Evolutionary conservation across 1,140 invertebrate genomes (phyloP), one percentile per base, ranked within the genome.

Genomic region (Musca vetustissima): DNA sequence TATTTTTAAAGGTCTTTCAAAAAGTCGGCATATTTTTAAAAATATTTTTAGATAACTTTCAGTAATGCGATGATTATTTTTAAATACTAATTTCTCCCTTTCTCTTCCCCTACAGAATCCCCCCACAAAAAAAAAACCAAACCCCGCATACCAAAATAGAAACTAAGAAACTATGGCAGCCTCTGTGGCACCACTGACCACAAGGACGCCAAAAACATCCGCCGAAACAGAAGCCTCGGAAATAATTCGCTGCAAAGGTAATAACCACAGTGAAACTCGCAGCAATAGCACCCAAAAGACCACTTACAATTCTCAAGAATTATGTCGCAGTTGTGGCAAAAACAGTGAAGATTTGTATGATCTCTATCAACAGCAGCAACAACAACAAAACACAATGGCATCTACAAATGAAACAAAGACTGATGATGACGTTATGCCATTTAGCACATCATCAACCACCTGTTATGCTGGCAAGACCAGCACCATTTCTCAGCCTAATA

Each of bases 291-390:
- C 19, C 52, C 9, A 66, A 28, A 66, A 65, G 4, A 61, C 24
- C n/a, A 69, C 7, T 24, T 9, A 19, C 19, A 69, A 66, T 57
- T 53, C 53, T 22, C 32, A 61, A 19, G 64, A 70, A 61, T 67
- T 70, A 57, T 70, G 69, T 50, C 69, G 69, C 21, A 66, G 64
- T 53, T 70, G 69, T 52, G 69, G 69, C 55, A 70, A 70, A 57
- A 53, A 61, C 19, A 66, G 66, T 64, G 55, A 48, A 36, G 65
- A 66, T 49, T 65, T 70, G 17, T 67, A 70, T 70, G 64, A 70
- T 67, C 69, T 70, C 65, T 70, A 67, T 43, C 53, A 49, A 36
- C 55, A 22, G 32, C 66, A 22, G 55, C 67, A 32, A 1, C n/a
- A n/a, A n/a, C n/a, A n/a, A n/a, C 52, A 55, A 48, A 19, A 1